A percentile compares a stretch with the other conserved stretches of the same genome.
Evolutionary conservation across 2,113 vertebrate genomes (phyloP).

Genomic region (Halcyon malimbica): DNA sequence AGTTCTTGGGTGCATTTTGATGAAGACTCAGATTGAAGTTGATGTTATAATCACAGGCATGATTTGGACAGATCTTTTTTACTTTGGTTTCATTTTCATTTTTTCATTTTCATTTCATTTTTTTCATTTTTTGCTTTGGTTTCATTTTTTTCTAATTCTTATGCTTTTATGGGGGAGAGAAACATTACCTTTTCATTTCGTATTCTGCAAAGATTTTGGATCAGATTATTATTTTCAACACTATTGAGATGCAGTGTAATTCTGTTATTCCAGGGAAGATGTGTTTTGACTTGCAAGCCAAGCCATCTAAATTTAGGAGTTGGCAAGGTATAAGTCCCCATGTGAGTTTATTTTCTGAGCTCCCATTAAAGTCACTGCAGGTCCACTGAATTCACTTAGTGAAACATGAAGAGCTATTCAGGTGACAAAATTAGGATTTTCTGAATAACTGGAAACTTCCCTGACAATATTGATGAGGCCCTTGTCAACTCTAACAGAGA

Average conservation of each 20-base stretch:
- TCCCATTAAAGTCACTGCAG: neutral
- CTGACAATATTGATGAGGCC: neutral
- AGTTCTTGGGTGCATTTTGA: neutral
- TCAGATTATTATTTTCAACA: neutral
- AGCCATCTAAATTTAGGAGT: neutral
- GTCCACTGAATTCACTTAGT: neutral
- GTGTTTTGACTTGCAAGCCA: neutral
- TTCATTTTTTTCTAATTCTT: neutral
- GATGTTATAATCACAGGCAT: neutral
- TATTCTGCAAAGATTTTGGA: neutral
- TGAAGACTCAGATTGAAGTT: neutral
- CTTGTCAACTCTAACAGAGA: fast-evolving
- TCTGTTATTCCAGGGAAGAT: neutral
- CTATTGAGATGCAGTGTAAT: neutral
- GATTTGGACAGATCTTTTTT: neutral
- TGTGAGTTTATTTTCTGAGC: neutral
- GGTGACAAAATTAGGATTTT: neutral
- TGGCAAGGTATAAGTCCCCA: fast-evolving
- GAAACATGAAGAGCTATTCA: neutral
- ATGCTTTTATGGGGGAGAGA: neutral
- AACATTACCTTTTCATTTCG: neutral
- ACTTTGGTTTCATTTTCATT: neutral
- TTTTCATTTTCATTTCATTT: no score
- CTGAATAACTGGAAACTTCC: neutral
- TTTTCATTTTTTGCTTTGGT: no score